Percentiles rank a stretch among this genome's conserved stretches.
Conservation (phyloP, 2,888 invertebrate species). For the Calameuta idolon region DNA sequence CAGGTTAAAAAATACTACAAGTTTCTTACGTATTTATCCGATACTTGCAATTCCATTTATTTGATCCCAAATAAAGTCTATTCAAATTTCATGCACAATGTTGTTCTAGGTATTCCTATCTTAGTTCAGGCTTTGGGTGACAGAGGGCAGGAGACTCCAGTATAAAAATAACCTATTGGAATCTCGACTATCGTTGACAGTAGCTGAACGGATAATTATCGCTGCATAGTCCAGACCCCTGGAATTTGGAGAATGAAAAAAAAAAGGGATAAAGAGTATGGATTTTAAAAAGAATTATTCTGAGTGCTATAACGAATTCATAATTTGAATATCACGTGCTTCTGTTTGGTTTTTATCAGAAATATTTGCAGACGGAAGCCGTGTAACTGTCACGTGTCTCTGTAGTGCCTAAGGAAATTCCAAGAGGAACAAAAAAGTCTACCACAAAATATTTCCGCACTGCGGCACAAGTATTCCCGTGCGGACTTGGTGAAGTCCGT, state of each 20-base stretch:
- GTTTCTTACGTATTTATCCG: neutral
- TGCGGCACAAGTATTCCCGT: conserved; percentile 1
- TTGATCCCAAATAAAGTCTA: neutral
- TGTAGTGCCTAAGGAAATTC: neutral
- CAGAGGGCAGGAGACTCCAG: neutral
- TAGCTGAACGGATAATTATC: neutral
- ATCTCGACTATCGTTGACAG: neutral
- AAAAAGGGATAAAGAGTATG: neutral
- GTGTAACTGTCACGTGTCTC: neutral
- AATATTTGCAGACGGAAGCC: neutral
- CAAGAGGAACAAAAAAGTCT: neutral
- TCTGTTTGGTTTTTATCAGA: neutral
- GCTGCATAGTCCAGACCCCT: neutral
- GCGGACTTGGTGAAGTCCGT: conserved; percentile 34
- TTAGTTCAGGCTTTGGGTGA: neutral
- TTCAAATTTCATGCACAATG: neutral
- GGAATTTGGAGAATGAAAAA: neutral
- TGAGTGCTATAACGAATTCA: neutral
- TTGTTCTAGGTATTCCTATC: neutral
- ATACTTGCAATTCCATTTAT: neutral
- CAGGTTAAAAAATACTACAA: neutral
- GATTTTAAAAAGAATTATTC: neutral
- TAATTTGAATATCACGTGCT: neutral
- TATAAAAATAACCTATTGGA: neutral
- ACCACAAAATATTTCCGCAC: neutral